These are phyloP conservation scores for Cephalotes varians DNA, from an alignment of 2,888 invertebrate genomes.

Conservation along the genomic window DNA sequence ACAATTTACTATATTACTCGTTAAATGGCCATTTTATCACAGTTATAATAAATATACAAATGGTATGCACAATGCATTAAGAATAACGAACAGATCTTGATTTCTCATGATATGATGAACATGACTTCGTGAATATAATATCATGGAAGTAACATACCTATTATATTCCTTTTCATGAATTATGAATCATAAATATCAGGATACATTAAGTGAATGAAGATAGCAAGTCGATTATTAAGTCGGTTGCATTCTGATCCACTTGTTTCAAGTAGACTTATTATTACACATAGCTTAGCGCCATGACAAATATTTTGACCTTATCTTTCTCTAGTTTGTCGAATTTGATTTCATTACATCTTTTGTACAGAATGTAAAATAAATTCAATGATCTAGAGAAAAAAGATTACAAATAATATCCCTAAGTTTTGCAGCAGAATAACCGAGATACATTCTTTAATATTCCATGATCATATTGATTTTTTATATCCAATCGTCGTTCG, in stretches of 20 bases:
- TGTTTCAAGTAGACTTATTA: neutral
- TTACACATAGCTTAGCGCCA: slow-evolving; percentile 8
- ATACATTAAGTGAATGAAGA: slow-evolving; percentile 22
- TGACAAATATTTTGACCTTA: slow-evolving; percentile 43
- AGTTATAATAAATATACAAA: slow-evolving; percentile 81
- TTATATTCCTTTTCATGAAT: slow-evolving; percentile 22
- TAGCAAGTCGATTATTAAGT: slow-evolving; percentile 43
- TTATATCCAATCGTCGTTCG: slow-evolving; percentile 76
- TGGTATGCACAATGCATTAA: slow-evolving; percentile 66
- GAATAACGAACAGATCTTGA: slow-evolving; percentile 39
- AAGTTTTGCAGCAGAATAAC: slow-evolving; percentile 81
- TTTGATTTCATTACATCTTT: slow-evolving; percentile 52
- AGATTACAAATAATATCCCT: slow-evolving; percentile 67
- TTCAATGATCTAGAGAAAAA: slow-evolving; percentile 61
- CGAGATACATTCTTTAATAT: slow-evolving; percentile 78
- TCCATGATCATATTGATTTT: slow-evolving; percentile 75
- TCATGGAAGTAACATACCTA: neutral
- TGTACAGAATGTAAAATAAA: slow-evolving; percentile 53
- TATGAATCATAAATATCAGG: slow-evolving; percentile 28
- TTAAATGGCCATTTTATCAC: slow-evolving; percentile 80
- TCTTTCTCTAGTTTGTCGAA: slow-evolving; percentile 12
- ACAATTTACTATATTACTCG: slow-evolving; percentile 71
- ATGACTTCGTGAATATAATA: slow-evolving; percentile 37
- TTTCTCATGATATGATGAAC: slow-evolving; percentile 44
- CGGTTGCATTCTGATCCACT: slow-evolving; percentile 36